A percentile compares a stretch with the other conserved stretches of the same genome.
phyloP scores from a whole-genome alignment of 2,113 vertebrate genomes.

The Piliocolobus tephrosceles region DNA sequence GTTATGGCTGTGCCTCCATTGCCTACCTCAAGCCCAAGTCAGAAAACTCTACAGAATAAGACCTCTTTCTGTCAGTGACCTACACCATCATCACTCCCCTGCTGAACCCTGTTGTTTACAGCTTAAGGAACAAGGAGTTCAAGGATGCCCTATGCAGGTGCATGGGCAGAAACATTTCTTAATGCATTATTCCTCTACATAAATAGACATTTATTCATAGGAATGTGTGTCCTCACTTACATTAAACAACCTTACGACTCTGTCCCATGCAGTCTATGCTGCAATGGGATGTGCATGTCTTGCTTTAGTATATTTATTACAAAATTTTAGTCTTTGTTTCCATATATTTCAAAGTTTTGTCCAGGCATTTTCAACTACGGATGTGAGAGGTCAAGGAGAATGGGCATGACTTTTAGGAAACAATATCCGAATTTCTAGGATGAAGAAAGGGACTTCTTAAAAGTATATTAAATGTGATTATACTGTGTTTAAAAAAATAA shows the following conservation, averaged over 20 bases:
- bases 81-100: slow-evolving; percentile 30
- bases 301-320: not conserved
- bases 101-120: slow-evolving; percentile 62
- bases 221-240: not conserved
- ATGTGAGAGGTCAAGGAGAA: not conserved
- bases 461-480: not conserved
- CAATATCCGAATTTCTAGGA: not conserved
- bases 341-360: not conserved
- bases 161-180: not conserved
- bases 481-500: not conserved
- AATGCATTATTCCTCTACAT: not conserved
- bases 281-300: not conserved
- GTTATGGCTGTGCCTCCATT: fast-evolving
- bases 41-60: not conserved
- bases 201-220: not conserved
- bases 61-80: not conserved
- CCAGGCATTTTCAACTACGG: not conserved
- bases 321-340: not conserved
- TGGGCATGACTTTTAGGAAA: not conserved
- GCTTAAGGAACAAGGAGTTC: slow-evolving; percentile 61
- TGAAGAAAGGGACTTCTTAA: not conserved
- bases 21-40: slow-evolving; percentile 45
- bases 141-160: not conserved
- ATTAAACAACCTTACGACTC: not conserved
- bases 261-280: not conserved